Evolutionary conservation across 2,113 vertebrate species (phyloP), one percentile per base, ranked within the genome.

Genomic region (Microcebus ravelobensis): DNA sequence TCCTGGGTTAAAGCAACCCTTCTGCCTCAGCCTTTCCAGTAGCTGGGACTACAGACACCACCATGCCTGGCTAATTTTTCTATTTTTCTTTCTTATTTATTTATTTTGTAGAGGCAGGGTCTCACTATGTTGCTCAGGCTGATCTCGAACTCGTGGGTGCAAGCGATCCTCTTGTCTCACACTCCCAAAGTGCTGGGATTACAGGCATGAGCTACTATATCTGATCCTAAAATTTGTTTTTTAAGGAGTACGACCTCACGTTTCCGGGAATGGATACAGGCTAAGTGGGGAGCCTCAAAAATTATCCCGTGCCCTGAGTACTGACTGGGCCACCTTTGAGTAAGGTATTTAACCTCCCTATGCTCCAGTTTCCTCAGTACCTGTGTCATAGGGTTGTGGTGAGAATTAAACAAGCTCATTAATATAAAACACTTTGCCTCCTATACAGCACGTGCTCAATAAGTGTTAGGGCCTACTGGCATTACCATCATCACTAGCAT

Each of bases 381-480:
- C 59, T 95, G 55, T 29, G 50, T 81, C 82, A 87, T 11, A 52
- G 36, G 52, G 12, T 36, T 85, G n/a, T 91, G 71, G 57, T 84
- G 76, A 94, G n/a, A 31, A 97, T 67, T 82, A 93, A 92, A 65
- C 36, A 61, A 80, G 74, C 68, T 95, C 67, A n/a, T 59, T 57
- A 93, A 85, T 55, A 96, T 29, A 92, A 90, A 95, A 55, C n/a
- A 88, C 36, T 83, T 11, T 92, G 76, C 77, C 83, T 97, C 76
- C 36, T 82, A 79, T 57, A 70, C 15, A 95, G 52, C 48, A 96
- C 48, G 71, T 87, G 20, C 31, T 82, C 77, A 79, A 48, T 52
- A 96, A 97, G 86, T 79, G 63, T 76, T 84, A 73, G 81, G 45
- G 85, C 39, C 36, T 81, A 57, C 5, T 42, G 48, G 48, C 23